Base-by-base conservation (phyloP, 2,797 vertebrate genomes). In the Sarcophilus harrisii region DNA sequence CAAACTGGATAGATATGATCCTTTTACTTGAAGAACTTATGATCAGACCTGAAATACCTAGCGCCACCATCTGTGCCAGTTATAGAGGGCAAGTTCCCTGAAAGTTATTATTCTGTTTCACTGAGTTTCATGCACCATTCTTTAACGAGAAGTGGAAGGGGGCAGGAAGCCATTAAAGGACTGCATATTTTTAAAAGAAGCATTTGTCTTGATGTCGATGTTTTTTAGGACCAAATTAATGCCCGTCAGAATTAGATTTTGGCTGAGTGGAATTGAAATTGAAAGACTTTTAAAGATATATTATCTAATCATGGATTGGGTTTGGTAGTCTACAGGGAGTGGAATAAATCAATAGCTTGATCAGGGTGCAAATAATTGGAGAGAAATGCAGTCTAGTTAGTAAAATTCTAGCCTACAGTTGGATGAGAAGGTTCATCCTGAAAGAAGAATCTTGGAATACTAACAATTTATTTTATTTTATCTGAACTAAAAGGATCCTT, bases 211-310 rank as follows among this genome's bases (percentile, higher is more conserved):
- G 59, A 58, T 49, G 66, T 89, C 62, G 27, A 38, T 57, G 5
- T 91, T 93, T 97, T 54, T 73, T 92, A 54, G 32, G 59, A 30
- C 52, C 89, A 93, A 45, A 58, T 27, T 32, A 57, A 89, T n/a
- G 90, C 66, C 30, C 92, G 12, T 92, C 87, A 18, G 57, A 92
- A 29, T 49, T 55, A 94, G 57, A 62, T 73, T 57, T 81, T 14
- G 62, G 38, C 66, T 92, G 55, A 24, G 0, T 81, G 60, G n/a
- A 93, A 90, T 91, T 94, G 28, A 91, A 94, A 90, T 45, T 13
- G 8, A 73, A 94, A 93, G 52, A 57, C 93, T 91, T 81, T 81
- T 81, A 13, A 58, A 73, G 92, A 87, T 93, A 89, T 92, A 1
- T 58, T 24, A 91, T 96, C 92, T 45, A 93, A 94, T 38, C n/a